Conservation (phyloP, 2,888 invertebrate genomes). For the Temnothorax rugatulus region DNA sequence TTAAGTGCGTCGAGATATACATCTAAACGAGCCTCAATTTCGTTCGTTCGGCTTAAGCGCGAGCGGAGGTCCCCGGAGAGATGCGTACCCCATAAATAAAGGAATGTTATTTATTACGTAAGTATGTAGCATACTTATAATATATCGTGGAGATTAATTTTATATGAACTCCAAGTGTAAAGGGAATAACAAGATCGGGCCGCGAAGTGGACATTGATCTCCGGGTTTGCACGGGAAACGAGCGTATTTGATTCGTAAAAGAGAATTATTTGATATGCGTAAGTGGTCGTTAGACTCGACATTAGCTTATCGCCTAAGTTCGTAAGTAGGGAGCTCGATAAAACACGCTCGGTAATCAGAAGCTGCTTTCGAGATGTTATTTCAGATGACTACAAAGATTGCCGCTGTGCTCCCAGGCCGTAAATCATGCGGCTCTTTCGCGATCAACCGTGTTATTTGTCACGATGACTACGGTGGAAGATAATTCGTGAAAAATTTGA, state of each 20-base stretch:
- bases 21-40: conserved; percentile 35
- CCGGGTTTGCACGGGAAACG: conserved; percentile 9
- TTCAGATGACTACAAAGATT: conserved; percentile 61
- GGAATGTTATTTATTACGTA: conserved; percentile 14
- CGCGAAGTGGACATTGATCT: conserved; percentile 7
- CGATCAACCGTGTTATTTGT: conserved; percentile 54
- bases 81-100: conserved; percentile 20
- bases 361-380: conserved; percentile 56
- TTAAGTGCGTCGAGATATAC: conserved; percentile 28
- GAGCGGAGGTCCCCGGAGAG: not conserved
- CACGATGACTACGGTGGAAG: conserved; percentile 47
- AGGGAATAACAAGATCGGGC: not conserved
- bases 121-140: conserved; percentile 10
- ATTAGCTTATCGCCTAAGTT: conserved; percentile 52
- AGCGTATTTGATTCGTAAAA: conserved; percentile 12
- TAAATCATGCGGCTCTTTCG: conserved; percentile 53
- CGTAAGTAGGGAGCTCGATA: conserved; percentile 52
- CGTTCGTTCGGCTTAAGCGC: conserved; percentile 45
- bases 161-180: not conserved
- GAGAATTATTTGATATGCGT: conserved; percentile 33
- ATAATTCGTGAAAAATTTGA: conserved; percentile 57
- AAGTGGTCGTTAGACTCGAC: conserved; percentile 31
- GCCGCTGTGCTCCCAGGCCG: conserved; percentile 53
- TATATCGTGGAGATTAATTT: conserved; percentile 28
- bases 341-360: conserved; percentile 59